A percentile compares a stretch with the other conserved stretches of the same genome.
phyloP scores from a whole-genome alignment of 2,113 vertebrate genomes.

The Pelusios castaneus region DNA sequence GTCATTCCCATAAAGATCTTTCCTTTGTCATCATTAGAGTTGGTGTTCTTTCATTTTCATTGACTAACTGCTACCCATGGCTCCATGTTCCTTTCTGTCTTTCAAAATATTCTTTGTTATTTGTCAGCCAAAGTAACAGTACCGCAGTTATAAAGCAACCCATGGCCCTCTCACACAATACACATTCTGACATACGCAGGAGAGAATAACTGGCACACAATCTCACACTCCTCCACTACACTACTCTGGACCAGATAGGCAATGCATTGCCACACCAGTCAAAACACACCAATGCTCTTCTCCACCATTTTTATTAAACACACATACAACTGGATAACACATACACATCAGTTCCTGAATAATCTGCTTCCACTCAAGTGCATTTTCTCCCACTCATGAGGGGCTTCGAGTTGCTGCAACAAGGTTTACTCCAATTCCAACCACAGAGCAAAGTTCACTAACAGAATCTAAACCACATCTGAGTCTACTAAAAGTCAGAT shows the following conservation, averaged over 20 bases:
- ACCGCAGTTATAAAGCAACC: neutral
- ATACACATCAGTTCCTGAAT: neutral
- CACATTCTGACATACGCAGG: neutral
- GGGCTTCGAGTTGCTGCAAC: conserved; percentile 32
- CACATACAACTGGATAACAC: neutral
- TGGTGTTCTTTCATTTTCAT: neutral
- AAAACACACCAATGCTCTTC: neutral
- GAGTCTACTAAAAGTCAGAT: neutral
- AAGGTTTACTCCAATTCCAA: conserved; percentile 14
- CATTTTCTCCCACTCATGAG: conserved; percentile 17
- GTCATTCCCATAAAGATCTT: conserved; percentile 29
- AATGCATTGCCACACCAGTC: neutral
- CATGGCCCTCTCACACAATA: neutral
- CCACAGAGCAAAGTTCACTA: conserved; percentile 45
- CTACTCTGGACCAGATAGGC: rapidly evolving
- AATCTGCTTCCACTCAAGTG: neutral
- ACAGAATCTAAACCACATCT: neutral
- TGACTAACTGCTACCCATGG: neutral
- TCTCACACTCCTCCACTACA: neutral
- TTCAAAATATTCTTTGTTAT: neutral
- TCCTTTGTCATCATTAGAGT: conserved; percentile 41
- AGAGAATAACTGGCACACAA: neutral
- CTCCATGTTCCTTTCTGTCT: neutral
- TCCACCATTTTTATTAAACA: neutral
- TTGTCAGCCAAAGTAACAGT: neutral